A percentile compares a stretch with the other conserved stretches of the same genome.
Evolutionary conservation across 2,113 vertebrate genomes (phyloP).

Genomic region (Tringa solitaria): DNA sequence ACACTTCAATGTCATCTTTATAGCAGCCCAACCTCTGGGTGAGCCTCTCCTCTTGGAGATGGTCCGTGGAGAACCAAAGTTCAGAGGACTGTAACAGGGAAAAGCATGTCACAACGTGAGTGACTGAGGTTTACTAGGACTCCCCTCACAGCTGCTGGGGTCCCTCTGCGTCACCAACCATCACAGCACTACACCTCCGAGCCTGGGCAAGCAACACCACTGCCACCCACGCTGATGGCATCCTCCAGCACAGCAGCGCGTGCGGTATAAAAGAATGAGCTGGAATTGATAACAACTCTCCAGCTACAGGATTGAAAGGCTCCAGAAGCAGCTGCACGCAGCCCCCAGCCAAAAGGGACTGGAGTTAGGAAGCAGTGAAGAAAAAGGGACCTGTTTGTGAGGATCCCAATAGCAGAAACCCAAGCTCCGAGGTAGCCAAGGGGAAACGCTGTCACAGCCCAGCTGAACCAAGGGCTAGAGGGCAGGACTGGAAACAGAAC

Average conservation of each 20-base stretch:
- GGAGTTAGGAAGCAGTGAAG: background rate
- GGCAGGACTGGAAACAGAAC: background rate
- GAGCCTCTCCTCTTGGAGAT: background rate
- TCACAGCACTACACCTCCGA: background rate
- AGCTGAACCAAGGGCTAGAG: background rate
- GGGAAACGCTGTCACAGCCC: background rate
- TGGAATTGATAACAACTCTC: background rate
- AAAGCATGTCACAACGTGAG: background rate
- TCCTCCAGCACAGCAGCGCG: background rate
- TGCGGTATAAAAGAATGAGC: background rate
- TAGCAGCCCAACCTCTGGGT: background rate
- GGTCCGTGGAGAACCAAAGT: background rate
- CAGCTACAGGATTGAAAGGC: conserved; percentile 12
- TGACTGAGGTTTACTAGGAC: background rate
- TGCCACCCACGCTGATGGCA: background rate
- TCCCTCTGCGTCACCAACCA: background rate
- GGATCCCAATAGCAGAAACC: background rate
- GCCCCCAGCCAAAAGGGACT: background rate
- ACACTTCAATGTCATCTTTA: background rate
- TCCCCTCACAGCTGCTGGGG: background rate
- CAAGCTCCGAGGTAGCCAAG: background rate
- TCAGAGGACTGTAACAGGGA: background rate
- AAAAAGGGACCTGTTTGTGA: background rate
- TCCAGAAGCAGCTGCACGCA: conserved; percentile 1
- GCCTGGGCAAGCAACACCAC: background rate